Evolutionary conservation across 2,113 vertebrate genomes (phyloP).

Genomic region (Nesospiza acunhae): DNA sequence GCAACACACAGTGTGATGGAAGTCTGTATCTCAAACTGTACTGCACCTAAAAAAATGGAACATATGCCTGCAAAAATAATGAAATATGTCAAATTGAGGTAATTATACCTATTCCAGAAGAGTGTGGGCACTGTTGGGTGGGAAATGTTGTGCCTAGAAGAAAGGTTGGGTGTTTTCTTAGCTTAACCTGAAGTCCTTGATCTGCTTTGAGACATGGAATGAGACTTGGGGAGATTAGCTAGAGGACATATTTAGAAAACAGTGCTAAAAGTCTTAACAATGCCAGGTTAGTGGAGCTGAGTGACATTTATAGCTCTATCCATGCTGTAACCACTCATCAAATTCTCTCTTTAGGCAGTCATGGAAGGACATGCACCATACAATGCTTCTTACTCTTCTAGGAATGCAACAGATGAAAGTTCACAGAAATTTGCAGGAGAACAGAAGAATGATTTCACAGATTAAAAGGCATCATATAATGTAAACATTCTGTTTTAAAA

Average conservation of each 20-base stretch:
- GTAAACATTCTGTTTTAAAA: neutral
- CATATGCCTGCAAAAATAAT: neutral
- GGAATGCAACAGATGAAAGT: neutral
- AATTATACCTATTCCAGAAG: neutral
- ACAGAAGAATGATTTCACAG: neutral
- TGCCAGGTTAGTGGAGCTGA: neutral
- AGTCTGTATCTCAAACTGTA: neutral
- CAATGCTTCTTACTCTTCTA: neutral
- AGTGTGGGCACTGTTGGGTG: neutral
- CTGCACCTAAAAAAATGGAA: neutral
- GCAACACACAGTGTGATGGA: neutral
- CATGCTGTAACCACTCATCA: neutral
- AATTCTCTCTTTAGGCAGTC: neutral
- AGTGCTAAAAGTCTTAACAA: neutral
- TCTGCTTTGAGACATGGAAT: neutral
- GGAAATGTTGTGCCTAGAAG: neutral
- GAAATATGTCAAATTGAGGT: rapidly evolving
- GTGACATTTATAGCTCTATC: neutral
- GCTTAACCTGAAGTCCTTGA: neutral
- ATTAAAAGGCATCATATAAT: neutral
- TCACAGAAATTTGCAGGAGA: neutral
- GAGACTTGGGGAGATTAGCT: neutral
- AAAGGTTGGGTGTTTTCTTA: neutral
- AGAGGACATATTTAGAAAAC: neutral
- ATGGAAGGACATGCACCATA: neutral